Conservation (phyloP, 2,113 vertebrate genomes). For the Crypturellus undulatus region DNA sequence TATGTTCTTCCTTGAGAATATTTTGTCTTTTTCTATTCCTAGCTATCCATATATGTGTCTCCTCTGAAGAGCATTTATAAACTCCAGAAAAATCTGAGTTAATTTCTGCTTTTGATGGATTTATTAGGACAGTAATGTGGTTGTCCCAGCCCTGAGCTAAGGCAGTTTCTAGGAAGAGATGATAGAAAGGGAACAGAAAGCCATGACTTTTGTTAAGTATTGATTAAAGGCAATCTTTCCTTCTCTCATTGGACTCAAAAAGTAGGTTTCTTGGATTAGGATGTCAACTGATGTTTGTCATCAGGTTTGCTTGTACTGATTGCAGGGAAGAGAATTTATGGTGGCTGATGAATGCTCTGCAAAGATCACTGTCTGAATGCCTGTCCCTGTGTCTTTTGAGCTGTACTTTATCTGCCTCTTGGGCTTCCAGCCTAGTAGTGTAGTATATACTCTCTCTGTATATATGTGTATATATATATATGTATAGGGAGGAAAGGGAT, state of each 20-base stretch:
- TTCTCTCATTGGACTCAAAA: background rate
- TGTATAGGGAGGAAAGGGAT: background rate
- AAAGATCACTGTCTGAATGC: background rate
- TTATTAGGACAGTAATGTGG: rapidly evolving
- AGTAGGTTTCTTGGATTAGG: background rate
- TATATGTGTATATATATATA: no score
- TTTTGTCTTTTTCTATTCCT: background rate
- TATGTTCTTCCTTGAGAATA: background rate
- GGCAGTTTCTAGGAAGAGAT: background rate
- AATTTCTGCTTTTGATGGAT: background rate
- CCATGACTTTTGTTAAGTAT: background rate
- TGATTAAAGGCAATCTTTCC: background rate
- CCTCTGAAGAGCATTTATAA: background rate
- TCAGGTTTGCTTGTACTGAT: background rate
- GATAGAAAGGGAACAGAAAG: background rate
- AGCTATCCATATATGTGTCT: background rate
- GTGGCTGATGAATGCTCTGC: background rate
- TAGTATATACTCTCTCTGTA: no score
- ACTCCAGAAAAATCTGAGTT: background rate
- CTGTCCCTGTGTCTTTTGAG: background rate
- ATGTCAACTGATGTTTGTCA: background rate
- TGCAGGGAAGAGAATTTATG: background rate
- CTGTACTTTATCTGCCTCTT: background rate
- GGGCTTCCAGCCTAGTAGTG: background rate
- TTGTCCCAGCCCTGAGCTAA: background rate